Percentiles rank a stretch among this genome's conserved stretches.
These are phyloP conservation scores for Harpalus rufipes DNA, from an alignment of 2,888 invertebrate genomes.

Conservation along the genomic window DNA sequence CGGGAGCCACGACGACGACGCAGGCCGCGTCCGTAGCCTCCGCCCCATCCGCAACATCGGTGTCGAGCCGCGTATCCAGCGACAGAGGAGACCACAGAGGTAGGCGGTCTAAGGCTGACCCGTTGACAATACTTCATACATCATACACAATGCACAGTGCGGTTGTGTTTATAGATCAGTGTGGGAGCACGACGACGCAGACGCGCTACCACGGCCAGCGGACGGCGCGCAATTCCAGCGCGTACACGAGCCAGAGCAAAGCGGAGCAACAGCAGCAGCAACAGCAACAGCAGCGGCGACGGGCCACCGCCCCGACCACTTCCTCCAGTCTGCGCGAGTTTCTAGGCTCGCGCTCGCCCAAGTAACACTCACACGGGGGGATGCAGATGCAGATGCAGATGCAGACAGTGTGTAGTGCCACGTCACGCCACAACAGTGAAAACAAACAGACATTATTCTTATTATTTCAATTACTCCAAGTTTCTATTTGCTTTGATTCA, in stretches of 20 bases:
- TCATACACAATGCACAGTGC: background rate
- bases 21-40: conserved; percentile 66
- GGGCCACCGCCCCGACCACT: background rate
- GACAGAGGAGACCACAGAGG: conserved; percentile 71
- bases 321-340: conserved; percentile 52
- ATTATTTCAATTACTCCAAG: conserved; percentile 49
- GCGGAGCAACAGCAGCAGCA: conserved; percentile 8
- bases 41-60: conserved; percentile 57
- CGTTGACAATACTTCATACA: background rate
- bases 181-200: background rate
- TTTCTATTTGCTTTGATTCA: conserved; percentile 59
- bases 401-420: conserved; percentile 57
- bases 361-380: conserved; percentile 54
- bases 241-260: conserved; percentile 1
- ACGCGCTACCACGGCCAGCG: conserved; percentile 35
- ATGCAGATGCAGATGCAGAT: conserved; percentile 13
- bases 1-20: conserved; percentile 67
- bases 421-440: conserved; percentile 50
- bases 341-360: conserved; percentile 65
- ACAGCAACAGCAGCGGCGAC: conserved; percentile 38
- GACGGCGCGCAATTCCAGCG: conserved; percentile 18
- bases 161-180: background rate
- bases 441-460: conserved; percentile 32
- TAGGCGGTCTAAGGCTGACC: conserved; percentile 42
- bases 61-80: conserved; percentile 68